Percentiles rank a stretch among this genome's conserved stretches.
phyloP scores from a whole-genome alignment of 1,140 invertebrate species.

The Calycopis cecrops region DNA sequence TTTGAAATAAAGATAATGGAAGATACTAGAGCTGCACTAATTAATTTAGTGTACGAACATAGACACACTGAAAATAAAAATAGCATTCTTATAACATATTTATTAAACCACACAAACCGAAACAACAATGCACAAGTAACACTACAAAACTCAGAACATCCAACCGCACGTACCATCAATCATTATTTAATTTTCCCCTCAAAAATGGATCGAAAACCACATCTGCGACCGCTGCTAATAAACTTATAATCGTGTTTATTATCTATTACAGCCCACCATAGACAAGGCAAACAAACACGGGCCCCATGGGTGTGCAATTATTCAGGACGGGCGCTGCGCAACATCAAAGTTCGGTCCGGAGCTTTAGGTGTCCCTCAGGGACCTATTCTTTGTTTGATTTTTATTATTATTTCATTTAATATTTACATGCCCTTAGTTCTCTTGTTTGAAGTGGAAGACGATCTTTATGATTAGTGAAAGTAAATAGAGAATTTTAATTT shows the following conservation, averaged over 20 bases:
- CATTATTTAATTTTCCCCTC: conserved; percentile 19
- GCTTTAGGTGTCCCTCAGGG: conserved; percentile 28
- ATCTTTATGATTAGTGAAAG: conserved; percentile 2
- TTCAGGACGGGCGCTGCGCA: conserved; percentile 35
- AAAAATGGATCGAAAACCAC: conserved; percentile 22
- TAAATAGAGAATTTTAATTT: conserved; percentile 2
- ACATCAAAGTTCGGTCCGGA: conserved; percentile 43
- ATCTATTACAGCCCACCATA: conserved; percentile 42
- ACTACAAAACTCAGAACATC: conserved; percentile 11
- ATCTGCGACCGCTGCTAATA: conserved; percentile 54
- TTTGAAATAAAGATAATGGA: no score
- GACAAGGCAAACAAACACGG: conserved; percentile 33
- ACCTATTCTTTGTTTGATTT: conserved; percentile 35
- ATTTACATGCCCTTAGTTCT: conserved; percentile 10
- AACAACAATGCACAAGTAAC: not conserved
- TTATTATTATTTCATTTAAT: conserved; percentile 21
- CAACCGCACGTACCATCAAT: conserved; percentile 20
- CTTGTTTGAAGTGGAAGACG: conserved; percentile 5
- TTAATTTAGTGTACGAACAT: no score
- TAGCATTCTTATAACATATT: no score
- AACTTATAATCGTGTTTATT: conserved; percentile 60
- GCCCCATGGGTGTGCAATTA: conserved; percentile 43
- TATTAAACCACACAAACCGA: not conserved
- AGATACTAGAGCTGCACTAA: no score
- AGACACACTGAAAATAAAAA: no score